A percentile compares a stretch with the other conserved stretches of the same genome.
phyloP scores from a whole-genome alignment of 2,888 invertebrate genomes.

The Leucophora obtusa region DNA sequence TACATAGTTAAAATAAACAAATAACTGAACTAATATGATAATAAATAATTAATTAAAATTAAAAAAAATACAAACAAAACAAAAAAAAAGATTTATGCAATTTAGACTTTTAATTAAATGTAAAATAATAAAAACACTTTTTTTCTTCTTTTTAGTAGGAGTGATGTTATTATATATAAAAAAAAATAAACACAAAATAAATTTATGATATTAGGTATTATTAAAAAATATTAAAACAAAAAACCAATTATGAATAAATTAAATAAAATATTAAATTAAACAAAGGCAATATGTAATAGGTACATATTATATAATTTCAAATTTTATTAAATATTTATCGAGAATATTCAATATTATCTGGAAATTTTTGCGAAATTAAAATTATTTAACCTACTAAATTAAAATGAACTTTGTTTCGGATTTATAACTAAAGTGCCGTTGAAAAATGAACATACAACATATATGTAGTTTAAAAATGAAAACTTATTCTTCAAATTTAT shows the following conservation, averaged over 20 bases:
- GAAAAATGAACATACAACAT: too few relatives aligned
- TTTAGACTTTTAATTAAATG: slow-evolving; percentile 65
- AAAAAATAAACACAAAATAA: slow-evolving; percentile 6
- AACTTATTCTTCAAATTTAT: too few relatives aligned
- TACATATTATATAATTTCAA: too few relatives aligned
- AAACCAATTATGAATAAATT: slow-evolving; percentile 25
- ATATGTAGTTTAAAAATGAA: too few relatives aligned
- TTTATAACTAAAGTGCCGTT: too few relatives aligned
- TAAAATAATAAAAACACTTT: slow-evolving; percentile 50
- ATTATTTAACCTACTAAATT: too few relatives aligned
- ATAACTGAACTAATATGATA: slow-evolving; percentile 37
- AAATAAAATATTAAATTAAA: slow-evolving; percentile 28
- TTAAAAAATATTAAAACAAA: slow-evolving; percentile 29
- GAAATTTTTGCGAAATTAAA: too few relatives aligned
- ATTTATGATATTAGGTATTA: slow-evolving; percentile 48
- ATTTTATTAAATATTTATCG: background rate
- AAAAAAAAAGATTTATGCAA: slow-evolving; percentile 64
- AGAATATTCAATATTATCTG: background rate
- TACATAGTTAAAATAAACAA: slow-evolving; percentile 43
- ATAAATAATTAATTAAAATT: slow-evolving; percentile 8
- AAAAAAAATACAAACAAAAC: too few relatives aligned
- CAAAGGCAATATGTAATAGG: slow-evolving; percentile 40
- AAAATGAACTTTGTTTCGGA: too few relatives aligned
- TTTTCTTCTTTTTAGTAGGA: slow-evolving; percentile 45
- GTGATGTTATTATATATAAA: slow-evolving; percentile 19